phyloP scores from a whole-genome alignment of 1,140 invertebrate genomes.

The Brachionus angularis region DNA sequence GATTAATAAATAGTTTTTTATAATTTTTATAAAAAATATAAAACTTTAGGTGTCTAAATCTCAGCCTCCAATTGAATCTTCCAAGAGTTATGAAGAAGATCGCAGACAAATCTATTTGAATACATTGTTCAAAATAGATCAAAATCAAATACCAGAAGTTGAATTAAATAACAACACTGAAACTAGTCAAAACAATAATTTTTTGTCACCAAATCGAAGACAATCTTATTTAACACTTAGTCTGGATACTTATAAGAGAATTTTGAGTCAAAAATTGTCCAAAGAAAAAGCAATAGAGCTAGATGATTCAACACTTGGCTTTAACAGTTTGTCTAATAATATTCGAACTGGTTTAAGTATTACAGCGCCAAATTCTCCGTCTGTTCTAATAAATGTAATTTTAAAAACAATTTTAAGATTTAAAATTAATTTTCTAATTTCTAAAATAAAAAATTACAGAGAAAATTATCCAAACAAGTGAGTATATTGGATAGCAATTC shows the following conservation, averaged over 20 bases:
- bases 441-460: no score
- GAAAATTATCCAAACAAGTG: conserved; percentile 6
- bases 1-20: no score
- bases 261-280: not conserved
- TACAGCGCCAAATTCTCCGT: conserved; percentile 17
- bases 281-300: conserved; percentile 31
- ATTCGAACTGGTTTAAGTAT: not conserved
- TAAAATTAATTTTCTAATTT: not conserved
- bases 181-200: no score
- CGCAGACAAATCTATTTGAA: conserved; percentile 6
- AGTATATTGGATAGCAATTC: conserved; percentile 7
- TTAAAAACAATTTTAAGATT: not conserved
- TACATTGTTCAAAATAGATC: no score
- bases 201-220: conserved; percentile 1
- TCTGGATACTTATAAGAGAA: conserved; percentile 2
- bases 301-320: conserved; percentile 10
- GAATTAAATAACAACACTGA: no score
- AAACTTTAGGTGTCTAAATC: conserved; percentile 24
- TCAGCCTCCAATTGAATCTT: conserved; percentile 17
- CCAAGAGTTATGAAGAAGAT: conserved; percentile 41
- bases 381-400: not conserved
- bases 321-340: conserved; percentile 3
- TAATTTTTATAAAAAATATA: no score
- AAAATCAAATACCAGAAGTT: no score
- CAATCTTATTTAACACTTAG: conserved; percentile 19